Conservation (phyloP, 1,140 invertebrate genomes). For the Tyrophagus putrescentiae region DNA sequence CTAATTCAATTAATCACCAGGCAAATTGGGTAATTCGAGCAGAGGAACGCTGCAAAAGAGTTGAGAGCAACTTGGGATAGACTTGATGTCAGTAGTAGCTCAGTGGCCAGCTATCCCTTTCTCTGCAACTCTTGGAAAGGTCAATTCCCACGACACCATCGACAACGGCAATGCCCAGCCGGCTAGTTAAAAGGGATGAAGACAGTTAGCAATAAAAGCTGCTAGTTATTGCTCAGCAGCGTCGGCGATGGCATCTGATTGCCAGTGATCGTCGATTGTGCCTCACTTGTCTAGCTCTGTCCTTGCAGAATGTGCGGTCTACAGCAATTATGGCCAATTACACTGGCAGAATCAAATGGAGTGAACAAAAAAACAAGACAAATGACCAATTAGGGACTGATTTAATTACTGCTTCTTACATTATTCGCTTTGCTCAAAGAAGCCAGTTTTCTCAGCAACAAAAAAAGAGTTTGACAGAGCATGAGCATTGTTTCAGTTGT, state of each 20-base stretch:
- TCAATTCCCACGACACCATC: slow-evolving; percentile 1
- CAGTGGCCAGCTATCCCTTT: neutral
- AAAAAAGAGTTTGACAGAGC: no score
- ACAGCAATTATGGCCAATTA: slow-evolving; percentile 9
- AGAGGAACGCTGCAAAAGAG: no score
- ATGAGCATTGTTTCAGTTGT: no score
- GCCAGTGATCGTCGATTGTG: neutral
- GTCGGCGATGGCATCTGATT: no score
- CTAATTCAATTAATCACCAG: no score
- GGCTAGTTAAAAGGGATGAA: slow-evolving; percentile 3
- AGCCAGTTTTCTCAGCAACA: no score
- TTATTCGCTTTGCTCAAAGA: no score
- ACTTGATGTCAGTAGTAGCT: no score
- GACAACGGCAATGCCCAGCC: neutral
- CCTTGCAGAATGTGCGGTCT: neutral
- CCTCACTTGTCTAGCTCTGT: neutral
- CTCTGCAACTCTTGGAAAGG: neutral
- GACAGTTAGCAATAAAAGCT: slow-evolving; percentile 11
- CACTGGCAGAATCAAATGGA: neutral
- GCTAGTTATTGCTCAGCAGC: neutral
- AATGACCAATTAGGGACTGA: slow-evolving; percentile 1
- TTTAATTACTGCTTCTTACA: neutral
- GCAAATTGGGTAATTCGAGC: no score
- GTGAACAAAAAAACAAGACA: neutral
- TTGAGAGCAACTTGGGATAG: no score